Conservation (phyloP, 2,888 invertebrate genomes). For the Andrena haemorrhoa region DNA sequence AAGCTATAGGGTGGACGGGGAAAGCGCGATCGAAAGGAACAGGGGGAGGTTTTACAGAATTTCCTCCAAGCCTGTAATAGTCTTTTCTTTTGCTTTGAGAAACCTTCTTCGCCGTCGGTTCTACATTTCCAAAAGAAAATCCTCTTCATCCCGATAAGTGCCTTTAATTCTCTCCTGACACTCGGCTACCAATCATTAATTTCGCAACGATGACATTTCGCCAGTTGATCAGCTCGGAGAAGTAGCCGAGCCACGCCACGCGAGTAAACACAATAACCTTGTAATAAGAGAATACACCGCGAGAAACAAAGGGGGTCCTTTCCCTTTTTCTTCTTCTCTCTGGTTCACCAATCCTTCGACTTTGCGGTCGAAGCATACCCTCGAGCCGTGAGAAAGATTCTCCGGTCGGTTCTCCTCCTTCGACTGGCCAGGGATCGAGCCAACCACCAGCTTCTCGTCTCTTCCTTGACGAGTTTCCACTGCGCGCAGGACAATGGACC, state of each 20-base stretch:
- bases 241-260: neutral
- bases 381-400: slow-evolving; percentile 71
- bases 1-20: neutral
- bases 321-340: slow-evolving; percentile 12
- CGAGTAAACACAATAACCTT: slow-evolving; percentile 17
- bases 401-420: slow-evolving; percentile 68
- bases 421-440: slow-evolving; percentile 35
- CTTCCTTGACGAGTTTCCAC: slow-evolving; percentile 33
- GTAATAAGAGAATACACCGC: neutral
- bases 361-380: slow-evolving; percentile 59
- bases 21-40: neutral
- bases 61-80: no score
- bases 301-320: neutral
- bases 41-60: neutral
- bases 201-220: neutral
- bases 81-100: no score
- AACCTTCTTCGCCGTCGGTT: no score
- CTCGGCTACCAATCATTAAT: neutral
- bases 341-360: slow-evolving; percentile 45
- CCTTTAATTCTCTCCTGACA: no score
- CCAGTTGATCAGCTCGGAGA: neutral
- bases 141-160: no score
- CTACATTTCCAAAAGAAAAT: no score
- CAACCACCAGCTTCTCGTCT: slow-evolving; percentile 47
- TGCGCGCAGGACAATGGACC: slow-evolving; percentile 49